Evolutionary conservation across 1,140 invertebrate genomes (phyloP).

Genomic region (Octopus sinensis): DNA sequence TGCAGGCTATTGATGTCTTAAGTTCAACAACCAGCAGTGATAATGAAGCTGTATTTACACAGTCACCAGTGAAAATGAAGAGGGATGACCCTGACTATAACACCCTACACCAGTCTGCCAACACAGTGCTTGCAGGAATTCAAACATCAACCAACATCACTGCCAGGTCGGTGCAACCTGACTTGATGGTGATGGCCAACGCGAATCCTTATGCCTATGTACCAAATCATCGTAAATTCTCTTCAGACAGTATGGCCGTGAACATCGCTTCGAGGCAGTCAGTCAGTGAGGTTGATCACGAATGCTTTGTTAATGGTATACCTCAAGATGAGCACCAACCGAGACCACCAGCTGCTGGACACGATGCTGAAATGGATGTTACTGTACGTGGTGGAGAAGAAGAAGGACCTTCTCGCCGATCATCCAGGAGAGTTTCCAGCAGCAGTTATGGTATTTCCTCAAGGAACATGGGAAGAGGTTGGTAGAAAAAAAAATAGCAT

Average conservation of each 20-base stretch:
- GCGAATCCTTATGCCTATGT: not conserved
- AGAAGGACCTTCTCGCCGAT: not conserved
- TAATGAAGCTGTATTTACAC: not conserved
- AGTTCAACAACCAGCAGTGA: not conserved
- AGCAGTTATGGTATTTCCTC: not conserved
- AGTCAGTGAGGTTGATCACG: not conserved
- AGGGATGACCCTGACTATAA: not conserved
- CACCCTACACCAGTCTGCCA: not conserved
- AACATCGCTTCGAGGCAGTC: not conserved
- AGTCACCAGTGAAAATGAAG: not conserved
- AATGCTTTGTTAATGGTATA: not conserved
- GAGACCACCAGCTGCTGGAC: not conserved
- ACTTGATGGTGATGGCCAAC: too few species aligned
- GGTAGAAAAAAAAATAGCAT: not conserved
- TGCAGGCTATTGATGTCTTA: too few species aligned
- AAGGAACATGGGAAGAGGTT: not conserved
- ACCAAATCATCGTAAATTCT: not conserved
- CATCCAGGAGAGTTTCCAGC: not conserved
- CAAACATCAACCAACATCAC: not conserved
- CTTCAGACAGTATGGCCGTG: not conserved
- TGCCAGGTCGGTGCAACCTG: not conserved
- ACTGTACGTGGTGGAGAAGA: not conserved
- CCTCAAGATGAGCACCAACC: not conserved
- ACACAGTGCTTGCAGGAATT: not conserved
- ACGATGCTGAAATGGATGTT: not conserved